These are phyloP conservation scores for Psittacula cyanocephala DNA, from an alignment of 2,113 vertebrate genomes.

Conservation along the genomic window DNA sequence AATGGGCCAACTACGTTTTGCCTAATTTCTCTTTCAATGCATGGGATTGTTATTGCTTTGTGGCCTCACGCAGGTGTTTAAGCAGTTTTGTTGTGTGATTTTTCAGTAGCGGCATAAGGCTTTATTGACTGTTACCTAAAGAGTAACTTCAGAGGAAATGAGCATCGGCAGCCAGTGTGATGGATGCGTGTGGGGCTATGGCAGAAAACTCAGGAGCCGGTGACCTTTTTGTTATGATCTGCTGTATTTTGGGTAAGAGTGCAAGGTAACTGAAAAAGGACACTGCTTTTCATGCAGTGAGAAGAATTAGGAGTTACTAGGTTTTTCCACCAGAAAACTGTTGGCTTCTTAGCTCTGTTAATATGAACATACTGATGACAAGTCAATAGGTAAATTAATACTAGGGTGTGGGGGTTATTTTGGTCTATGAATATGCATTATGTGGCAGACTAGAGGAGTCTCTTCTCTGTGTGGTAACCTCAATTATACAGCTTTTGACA, in stretches of 20 bases:
- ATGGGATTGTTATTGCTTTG: constrained; percentile 49
- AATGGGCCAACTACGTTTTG: constrained; percentile 40
- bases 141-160: constrained; percentile 15
- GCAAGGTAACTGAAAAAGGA: background rate
- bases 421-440: background rate
- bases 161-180: background rate
- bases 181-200: background rate
- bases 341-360: background rate
- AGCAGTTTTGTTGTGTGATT: constrained; percentile 33
- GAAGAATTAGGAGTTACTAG: background rate
- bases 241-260: background rate
- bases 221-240: background rate
- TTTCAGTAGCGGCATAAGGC: background rate
- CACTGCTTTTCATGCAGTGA: background rate
- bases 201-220: background rate
- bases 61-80: constrained; percentile 60
- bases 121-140: constrained; percentile 45
- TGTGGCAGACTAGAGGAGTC: background rate
- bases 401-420: background rate
- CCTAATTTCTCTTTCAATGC: constrained; percentile 44
- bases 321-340: background rate
- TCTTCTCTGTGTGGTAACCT: background rate
- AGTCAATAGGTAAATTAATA: background rate
- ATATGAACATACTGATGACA: fast-evolving
- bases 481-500: background rate